Percentiles rank a stretch among this genome's conserved stretches.
These are phyloP conservation scores for Opisthograptis luteolata DNA, from an alignment of 2,888 invertebrate species.

Conservation along the genomic window DNA sequence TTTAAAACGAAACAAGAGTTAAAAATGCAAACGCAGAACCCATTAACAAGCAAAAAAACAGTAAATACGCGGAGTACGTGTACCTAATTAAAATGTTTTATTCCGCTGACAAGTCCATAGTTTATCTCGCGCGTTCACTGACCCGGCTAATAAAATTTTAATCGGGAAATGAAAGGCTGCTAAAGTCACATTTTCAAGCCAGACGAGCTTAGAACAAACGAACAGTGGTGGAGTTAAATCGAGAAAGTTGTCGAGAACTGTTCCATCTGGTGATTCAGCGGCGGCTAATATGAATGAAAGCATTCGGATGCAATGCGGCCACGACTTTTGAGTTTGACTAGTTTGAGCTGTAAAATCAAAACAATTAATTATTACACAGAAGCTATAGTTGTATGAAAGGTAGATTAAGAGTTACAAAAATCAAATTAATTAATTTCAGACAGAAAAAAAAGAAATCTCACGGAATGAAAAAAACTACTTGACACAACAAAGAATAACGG, in stretches of 20 bases:
- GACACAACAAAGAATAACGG: background rate
- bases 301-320: conserved; percentile 67
- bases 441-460: no score
- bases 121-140: conserved; percentile 22
- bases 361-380: no score
- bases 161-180: conserved; percentile 24
- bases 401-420: no score
- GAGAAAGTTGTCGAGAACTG: conserved; percentile 67
- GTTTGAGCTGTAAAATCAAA: no score
- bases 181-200: conserved; percentile 27
- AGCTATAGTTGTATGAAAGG: no score
- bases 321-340: conserved; percentile 32
- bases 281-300: conserved; percentile 70
- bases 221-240: conserved; percentile 62
- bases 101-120: conserved; percentile 27
- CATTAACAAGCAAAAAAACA: background rate
- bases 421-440: no score
- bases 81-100: conserved; percentile 18
- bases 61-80: no score
- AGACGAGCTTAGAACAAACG: conserved; percentile 49
- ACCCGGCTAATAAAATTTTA: conserved; percentile 35
- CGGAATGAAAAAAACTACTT: background rate
- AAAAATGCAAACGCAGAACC: background rate
- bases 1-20: no score
- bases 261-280: conserved; percentile 53